Evolutionary conservation across 1,140 invertebrate species (phyloP).

Genomic region (Brachionus paranguensis): DNA sequence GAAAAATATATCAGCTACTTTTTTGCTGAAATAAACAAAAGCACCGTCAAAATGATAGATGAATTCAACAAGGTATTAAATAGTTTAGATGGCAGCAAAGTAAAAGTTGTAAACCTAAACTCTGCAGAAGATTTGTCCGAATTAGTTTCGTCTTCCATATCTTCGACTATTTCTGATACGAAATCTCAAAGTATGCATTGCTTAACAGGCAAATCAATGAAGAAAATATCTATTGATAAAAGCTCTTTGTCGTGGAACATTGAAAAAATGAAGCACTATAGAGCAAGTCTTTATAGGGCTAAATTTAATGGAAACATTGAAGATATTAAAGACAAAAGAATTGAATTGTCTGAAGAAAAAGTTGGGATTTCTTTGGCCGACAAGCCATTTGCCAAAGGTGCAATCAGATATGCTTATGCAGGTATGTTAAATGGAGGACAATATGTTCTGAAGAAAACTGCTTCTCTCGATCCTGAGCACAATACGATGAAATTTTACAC

Average conservation of each 20-base stretch:
- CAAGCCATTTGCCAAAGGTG: background rate
- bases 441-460: background rate
- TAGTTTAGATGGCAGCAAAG: background rate
- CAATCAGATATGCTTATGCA: conserved; percentile 7
- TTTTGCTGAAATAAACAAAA: background rate
- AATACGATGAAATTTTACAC: background rate
- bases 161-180: background rate
- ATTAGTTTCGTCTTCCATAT: background rate
- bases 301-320: background rate
- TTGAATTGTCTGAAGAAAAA: background rate
- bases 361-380: background rate
- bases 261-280: background rate
- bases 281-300: background rate
- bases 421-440: background rate
- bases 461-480: background rate
- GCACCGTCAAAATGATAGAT: background rate
- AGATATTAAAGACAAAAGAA: background rate
- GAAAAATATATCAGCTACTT: background rate
- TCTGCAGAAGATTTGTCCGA: background rate
- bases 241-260: background rate
- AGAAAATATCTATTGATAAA: background rate
- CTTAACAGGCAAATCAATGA: background rate
- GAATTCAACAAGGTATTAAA: background rate
- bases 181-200: background rate
- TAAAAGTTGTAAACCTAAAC: background rate